phyloP scores from a whole-genome alignment of 1,140 invertebrate species.

The Caenorhabditis tropicalis region DNA sequence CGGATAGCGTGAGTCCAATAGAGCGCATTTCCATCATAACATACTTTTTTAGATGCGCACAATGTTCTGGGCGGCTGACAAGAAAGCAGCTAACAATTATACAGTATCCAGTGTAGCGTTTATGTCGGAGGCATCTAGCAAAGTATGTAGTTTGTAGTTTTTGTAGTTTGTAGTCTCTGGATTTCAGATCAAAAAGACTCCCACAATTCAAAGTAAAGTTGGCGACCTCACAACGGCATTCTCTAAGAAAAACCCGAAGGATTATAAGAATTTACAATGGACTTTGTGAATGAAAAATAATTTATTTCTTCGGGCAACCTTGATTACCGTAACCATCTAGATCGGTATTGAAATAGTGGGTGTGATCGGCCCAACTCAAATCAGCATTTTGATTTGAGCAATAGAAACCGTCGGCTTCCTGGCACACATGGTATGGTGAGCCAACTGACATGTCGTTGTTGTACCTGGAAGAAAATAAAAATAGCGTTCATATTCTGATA shows the following conservation, averaged over 20 bases:
- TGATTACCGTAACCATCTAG: neutral
- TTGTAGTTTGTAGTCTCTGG: neutral
- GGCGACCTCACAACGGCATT: neutral
- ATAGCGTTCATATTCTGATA: neutral
- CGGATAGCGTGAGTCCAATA: neutral
- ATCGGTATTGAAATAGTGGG: constrained; percentile 40
- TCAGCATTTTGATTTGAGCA: constrained; percentile 25
- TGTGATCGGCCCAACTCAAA: constrained; percentile 37
- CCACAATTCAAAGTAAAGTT: neutral
- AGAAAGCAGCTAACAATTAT: neutral
- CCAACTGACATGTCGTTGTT: constrained; percentile 45
- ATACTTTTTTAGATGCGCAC: neutral
- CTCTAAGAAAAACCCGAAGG: neutral
- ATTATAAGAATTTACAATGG: neutral
- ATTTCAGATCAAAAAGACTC: neutral
- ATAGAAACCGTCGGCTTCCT: constrained; percentile 42
- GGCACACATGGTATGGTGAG: constrained; percentile 1
- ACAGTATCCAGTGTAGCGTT: neutral
- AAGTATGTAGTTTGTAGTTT: neutral
- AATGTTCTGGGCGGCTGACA: constrained; percentile 11
- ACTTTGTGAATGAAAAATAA: neutral
- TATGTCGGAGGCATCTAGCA: neutral
- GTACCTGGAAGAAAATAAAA: constrained; percentile 38
- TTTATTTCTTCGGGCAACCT: constrained; percentile 40
- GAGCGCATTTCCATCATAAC: neutral